phyloP scores from a whole-genome alignment of 2,797 vertebrate genomes.

The Buphagus erythrorhynchus region DNA sequence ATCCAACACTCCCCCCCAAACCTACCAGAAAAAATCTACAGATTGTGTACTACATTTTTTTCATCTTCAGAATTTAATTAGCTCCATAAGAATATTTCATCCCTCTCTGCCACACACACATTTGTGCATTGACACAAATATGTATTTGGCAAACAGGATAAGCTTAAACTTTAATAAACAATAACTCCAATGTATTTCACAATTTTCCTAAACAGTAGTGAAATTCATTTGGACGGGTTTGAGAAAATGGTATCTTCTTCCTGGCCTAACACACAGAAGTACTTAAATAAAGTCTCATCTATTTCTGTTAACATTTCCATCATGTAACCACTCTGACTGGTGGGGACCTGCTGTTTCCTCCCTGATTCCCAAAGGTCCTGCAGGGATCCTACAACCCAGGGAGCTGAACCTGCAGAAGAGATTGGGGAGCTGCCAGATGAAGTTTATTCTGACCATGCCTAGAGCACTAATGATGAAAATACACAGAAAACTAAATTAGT shows the following conservation, averaged over 20 bases:
- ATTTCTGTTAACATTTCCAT: slow-evolving; percentile 3
- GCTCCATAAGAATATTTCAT: not conserved
- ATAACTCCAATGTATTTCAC: not conserved
- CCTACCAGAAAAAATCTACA: not conserved
- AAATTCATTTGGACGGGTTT: slow-evolving; percentile 5
- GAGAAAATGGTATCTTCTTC: not conserved
- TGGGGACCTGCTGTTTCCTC: not conserved
- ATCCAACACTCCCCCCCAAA: not conserved
- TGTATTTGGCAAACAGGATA: not conserved
- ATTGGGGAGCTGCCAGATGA: not conserved
- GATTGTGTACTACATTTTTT: slow-evolving; percentile 5
- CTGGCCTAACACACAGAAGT: not conserved
- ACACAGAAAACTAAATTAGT: not conserved
- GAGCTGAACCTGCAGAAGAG: not conserved
- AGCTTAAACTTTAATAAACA: slow-evolving; percentile 14
- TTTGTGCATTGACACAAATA: not conserved
- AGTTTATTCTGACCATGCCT: not conserved
- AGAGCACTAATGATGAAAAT: not conserved
- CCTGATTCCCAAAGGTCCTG: not conserved
- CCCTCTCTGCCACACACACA: not conserved
- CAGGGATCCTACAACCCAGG: not conserved
- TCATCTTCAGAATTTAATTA: slow-evolving; percentile 37
- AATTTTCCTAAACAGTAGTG: not conserved
- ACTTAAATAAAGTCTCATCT: not conserved
- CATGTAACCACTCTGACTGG: not conserved